Conservation (phyloP, 2,113 vertebrate genomes). For the Hassar affinis region DNA sequence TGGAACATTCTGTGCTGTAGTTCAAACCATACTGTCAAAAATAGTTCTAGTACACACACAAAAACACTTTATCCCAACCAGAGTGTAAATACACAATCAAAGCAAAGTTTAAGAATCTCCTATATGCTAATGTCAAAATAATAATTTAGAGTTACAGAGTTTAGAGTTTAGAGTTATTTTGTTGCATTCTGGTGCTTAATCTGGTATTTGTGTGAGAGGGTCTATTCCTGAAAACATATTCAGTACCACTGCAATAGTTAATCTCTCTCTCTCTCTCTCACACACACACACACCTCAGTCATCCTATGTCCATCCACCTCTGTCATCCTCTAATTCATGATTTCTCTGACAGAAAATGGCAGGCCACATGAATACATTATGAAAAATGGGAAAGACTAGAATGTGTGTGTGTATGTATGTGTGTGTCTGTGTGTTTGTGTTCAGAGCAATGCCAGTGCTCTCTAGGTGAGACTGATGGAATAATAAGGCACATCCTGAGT, state of each 20-base stretch:
- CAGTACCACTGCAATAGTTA: neutral
- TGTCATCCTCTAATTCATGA: constrained; percentile 51
- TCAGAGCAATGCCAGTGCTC: constrained; percentile 84
- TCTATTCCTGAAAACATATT: constrained; percentile 9
- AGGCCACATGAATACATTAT: constrained; percentile 48
- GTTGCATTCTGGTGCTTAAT: neutral
- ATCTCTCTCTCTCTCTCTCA: no score
- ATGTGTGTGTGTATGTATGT: no score
- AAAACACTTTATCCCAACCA: neutral
- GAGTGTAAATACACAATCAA: neutral
- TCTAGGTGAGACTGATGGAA: constrained; percentile 99
- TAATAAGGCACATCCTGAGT: constrained; percentile 99
- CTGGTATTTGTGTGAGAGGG: neutral
- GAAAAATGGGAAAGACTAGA: constrained; percentile 60
- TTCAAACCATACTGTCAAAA: neutral
- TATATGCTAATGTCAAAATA: neutral
- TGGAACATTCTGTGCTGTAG: constrained; percentile 1
- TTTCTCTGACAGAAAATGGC: constrained; percentile 81
- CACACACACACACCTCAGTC: constrained; percentile 53
- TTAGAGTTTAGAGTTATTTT: no score
- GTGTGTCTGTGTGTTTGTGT: constrained; percentile 9
- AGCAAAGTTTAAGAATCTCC: neutral
- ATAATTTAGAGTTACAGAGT: neutral
- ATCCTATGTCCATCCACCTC: constrained; percentile 47
- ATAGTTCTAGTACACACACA: neutral